phyloP scores from a whole-genome alignment of 2,888 invertebrate species.

The Sminthurides aquaticus region DNA sequence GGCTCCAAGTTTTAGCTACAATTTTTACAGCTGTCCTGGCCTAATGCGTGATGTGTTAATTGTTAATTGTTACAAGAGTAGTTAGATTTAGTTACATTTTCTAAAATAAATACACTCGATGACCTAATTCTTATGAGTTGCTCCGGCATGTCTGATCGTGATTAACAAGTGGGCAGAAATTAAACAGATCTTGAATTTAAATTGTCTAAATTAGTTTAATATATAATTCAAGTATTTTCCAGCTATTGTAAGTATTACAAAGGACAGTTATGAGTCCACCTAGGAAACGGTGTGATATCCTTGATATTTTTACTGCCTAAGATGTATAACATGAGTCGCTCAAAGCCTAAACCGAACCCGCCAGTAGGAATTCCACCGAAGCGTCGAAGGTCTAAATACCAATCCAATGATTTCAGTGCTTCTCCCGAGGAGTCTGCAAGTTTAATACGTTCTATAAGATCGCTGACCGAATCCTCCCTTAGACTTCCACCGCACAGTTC shows the following conservation, averaged over 20 bases:
- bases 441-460: constrained; percentile 53
- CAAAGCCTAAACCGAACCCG: constrained; percentile 94
- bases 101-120: too few relatives aligned
- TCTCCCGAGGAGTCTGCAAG: constrained; percentile 29
- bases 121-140: too few relatives aligned
- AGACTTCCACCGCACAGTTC: constrained; percentile 94
- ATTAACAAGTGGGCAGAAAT: too few relatives aligned
- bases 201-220: too few relatives aligned
- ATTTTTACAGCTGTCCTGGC: background rate
- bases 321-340: constrained; percentile 76
- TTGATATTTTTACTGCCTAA: constrained; percentile 80
- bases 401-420: constrained; percentile 56
- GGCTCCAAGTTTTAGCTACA: background rate
- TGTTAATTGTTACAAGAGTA: too few relatives aligned
- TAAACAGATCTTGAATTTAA: too few relatives aligned
- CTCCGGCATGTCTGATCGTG: too few relatives aligned
- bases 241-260: constrained; percentile 43
- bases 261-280: constrained; percentile 80
- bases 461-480: constrained; percentile 68
- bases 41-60: too few relatives aligned
- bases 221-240: too few relatives aligned
- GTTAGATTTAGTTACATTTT: too few relatives aligned
- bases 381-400: constrained; percentile 84
- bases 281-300: constrained; percentile 88
- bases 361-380: constrained; percentile 84